phyloP scores from a whole-genome alignment of 2,113 vertebrate species.

The Semnopithecus entellus region DNA sequence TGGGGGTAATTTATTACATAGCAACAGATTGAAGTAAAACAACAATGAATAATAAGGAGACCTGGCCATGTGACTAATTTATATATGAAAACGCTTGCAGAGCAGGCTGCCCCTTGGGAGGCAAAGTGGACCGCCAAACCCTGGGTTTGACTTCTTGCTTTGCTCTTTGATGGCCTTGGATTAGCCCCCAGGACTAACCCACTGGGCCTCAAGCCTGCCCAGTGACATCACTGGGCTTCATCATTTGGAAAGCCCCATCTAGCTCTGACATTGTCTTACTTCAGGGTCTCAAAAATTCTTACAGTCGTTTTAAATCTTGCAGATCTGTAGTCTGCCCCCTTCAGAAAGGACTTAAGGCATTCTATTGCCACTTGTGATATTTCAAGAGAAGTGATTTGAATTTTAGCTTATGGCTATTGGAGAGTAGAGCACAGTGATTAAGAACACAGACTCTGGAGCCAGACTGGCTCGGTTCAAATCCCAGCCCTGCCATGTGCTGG shows the following conservation, averaged over 20 bases:
- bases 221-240: neutral
- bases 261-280: neutral
- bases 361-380: neutral
- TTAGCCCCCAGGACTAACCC: neutral
- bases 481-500: neutral
- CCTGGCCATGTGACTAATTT: neutral
- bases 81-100: neutral
- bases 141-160: neutral
- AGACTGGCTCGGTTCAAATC: neutral
- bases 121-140: neutral
- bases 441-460: neutral
- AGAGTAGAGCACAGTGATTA: neutral
- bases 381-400: neutral
- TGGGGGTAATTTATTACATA: neutral
- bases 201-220: neutral
- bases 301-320: neutral
- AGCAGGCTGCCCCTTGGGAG: neutral
- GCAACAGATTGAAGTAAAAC: neutral
- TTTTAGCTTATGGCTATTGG: neutral
- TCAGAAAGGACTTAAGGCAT: neutral
- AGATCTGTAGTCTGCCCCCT: neutral
- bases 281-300: neutral
- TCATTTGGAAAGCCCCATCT: rapidly evolving
- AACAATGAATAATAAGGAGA: neutral
- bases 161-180: neutral